Conservation (phyloP, 1,140 invertebrate genomes). For the Grapholita molesta region DNA sequence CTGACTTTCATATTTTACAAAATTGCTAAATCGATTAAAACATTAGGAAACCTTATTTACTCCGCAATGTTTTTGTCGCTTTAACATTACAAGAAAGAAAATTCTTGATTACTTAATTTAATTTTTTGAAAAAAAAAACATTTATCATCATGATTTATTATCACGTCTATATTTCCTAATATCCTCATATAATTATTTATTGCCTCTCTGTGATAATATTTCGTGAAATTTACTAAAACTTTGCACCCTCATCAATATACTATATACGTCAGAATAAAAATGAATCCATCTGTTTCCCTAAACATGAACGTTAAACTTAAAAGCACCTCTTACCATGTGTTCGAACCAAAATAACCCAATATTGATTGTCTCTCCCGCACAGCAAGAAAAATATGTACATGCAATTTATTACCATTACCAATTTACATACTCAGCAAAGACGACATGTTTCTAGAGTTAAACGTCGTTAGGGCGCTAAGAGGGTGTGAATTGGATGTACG, state of each 20-base stretch:
- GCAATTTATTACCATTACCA: slow-evolving; percentile 74
- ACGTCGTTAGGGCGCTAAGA: slow-evolving; percentile 47
- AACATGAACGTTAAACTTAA: slow-evolving; percentile 12
- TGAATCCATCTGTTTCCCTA: neutral
- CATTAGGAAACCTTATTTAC: too few species aligned
- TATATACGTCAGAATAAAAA: neutral
- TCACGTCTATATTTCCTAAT: neutral
- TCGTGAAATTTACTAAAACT: neutral
- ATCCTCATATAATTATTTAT: neutral
- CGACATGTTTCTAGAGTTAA: slow-evolving; percentile 47
- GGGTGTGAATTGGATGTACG: slow-evolving; percentile 26
- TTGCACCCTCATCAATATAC: too few species aligned
- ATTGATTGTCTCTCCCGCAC: slow-evolving; percentile 45
- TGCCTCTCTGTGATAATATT: too few species aligned
- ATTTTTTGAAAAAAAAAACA: too few species aligned
- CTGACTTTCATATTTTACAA: too few species aligned
- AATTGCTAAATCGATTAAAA: too few species aligned
- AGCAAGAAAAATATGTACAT: slow-evolving; percentile 56
- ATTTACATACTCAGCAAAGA: slow-evolving; percentile 69
- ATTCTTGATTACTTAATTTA: too few species aligned
- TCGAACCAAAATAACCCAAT: slow-evolving; percentile 22
- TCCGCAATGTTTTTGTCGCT: too few species aligned
- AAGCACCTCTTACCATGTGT: slow-evolving; percentile 13
- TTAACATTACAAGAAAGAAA: too few species aligned
- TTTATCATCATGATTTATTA: neutral